These are phyloP conservation scores for Sciurus vulgaris DNA, from an alignment of 2,797 vertebrate genomes.

Conservation along the genomic window DNA sequence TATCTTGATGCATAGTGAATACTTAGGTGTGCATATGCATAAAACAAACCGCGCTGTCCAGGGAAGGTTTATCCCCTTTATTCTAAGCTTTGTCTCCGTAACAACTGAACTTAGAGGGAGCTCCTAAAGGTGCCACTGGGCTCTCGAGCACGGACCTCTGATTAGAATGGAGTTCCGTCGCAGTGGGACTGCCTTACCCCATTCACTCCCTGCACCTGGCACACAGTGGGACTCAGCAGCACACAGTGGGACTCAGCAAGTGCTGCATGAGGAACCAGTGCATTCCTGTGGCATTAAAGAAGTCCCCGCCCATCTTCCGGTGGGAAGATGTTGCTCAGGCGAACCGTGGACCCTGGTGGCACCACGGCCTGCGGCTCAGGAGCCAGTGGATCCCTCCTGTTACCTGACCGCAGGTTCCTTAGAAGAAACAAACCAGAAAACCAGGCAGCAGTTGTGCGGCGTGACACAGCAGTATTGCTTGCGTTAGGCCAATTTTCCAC, in stretches of 20 bases:
- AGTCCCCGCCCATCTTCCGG: background rate
- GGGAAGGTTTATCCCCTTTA: background rate
- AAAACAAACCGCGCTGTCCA: background rate
- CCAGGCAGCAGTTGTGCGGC: constrained; percentile 84
- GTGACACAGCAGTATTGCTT: constrained; percentile 89
- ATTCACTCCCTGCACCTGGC: background rate
- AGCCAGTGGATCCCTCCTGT: constrained; percentile 47
- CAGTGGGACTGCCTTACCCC: background rate
- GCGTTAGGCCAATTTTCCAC: constrained; percentile 90
- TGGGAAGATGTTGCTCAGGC: background rate
- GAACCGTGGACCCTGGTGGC: background rate
- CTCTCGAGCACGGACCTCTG: background rate
- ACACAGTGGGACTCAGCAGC: background rate
- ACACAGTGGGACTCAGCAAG: background rate
- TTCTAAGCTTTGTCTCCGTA: background rate
- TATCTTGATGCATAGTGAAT: background rate
- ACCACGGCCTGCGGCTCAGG: background rate
- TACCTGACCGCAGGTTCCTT: constrained; percentile 71
- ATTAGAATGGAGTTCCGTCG: background rate
- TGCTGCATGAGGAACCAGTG: background rate
- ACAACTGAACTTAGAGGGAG: background rate
- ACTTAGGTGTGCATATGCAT: background rate
- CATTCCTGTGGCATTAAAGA: background rate
- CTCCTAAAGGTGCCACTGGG: background rate
- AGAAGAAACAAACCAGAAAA: constrained; percentile 86